phyloP scores from a whole-genome alignment of 2,888 invertebrate species.

The Ischnus inquisitorius region DNA sequence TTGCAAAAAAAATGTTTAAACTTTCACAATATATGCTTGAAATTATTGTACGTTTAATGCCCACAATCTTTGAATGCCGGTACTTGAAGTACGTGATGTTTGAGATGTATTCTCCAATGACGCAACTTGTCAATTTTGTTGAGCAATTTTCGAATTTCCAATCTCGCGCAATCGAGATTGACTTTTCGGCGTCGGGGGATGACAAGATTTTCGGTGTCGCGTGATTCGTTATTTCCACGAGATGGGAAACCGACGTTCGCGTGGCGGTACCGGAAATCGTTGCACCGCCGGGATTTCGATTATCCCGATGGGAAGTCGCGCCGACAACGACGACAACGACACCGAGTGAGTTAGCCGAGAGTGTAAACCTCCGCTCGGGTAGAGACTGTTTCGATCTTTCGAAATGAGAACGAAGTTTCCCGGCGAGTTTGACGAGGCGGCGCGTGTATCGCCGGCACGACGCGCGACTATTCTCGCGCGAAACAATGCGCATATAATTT shows the following conservation, averaged over 20 bases:
- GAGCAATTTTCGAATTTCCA: conserved; percentile 9
- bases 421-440: conserved; percentile 25
- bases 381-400: background rate
- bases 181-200: conserved; percentile 40
- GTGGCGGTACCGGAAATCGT: conserved; percentile 48
- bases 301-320: conserved; percentile 42
- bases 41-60: no score
- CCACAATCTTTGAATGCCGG: no score
- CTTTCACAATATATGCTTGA: no score
- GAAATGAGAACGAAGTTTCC: conserved; percentile 1
- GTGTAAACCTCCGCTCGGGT: background rate
- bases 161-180: conserved; percentile 24
- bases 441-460: background rate
- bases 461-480: background rate
- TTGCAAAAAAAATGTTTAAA: no score
- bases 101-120: background rate
- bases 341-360: background rate
- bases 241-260: conserved; percentile 45
- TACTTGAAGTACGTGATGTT: no score
- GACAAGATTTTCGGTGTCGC: background rate
- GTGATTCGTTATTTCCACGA: conserved; percentile 48
- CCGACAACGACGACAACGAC: conserved; percentile 26
- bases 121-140: conserved; percentile 19
- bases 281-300: conserved; percentile 49
- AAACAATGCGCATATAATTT: conserved; percentile 17